Base-by-base conservation (phyloP, 2,797 vertebrate species). In the Hipposideros larvatus region DNA sequence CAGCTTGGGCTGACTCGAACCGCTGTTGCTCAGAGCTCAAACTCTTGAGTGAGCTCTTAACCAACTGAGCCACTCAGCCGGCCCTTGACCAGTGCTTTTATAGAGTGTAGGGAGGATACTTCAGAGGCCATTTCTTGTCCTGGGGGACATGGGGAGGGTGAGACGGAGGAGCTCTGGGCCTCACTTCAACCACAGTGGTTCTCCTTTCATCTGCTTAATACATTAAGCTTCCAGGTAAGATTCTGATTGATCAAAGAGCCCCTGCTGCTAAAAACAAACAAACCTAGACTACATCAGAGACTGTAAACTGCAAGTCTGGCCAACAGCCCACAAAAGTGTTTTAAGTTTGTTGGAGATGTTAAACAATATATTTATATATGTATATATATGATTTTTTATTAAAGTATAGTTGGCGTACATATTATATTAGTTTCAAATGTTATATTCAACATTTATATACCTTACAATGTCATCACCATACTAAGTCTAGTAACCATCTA, bases 171-270 rank as follows among this genome's bases (percentile, higher is more conserved):
- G 22, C 24, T 83, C 55, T 63, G 24, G 26, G n/a, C 11, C 43
- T 18, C 28, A 92, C n/a, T 87, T 90, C n/a, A 95, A 61, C 37
- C 19, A 84, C 14, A 90, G n/a, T 84, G 18, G 5, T 83, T 94
- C 18, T 85, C 61, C 66, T 92, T 94, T 94, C 43, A 90, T 89
- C 28, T 48, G 43, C 61, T 78, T 85, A 80, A 75, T 70, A 51
- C 43, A 51, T 90, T 90, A 65, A 82, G 22, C 22, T 95, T 90
- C 37, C 65, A 92, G 48, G 57, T 92, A 92, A 86, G 11, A 82
- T 73, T 92, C 68, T 92, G 16, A 92, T 73, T 85, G 9, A 66
- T 77, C 21, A 91, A 96, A 73, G 18, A 85, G n/a, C 74, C 24
- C 55, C 21, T 87, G 51, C 37, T 92, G 13, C 26, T 92, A 78